Base-by-base conservation (phyloP, 2,888 invertebrate genomes). In the Myopa tessellatipennis region DNA sequence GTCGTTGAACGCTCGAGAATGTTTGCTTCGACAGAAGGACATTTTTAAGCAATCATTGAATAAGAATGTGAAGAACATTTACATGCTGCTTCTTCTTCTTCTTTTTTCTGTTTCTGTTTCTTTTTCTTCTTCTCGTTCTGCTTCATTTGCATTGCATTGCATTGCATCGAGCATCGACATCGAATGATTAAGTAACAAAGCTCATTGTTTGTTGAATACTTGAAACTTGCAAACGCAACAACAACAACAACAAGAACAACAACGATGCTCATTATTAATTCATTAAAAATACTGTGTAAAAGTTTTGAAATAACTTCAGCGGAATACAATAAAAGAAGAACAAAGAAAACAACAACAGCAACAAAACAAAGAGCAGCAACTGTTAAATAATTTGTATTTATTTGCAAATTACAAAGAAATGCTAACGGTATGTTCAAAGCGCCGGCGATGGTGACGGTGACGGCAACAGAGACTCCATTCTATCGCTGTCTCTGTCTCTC, bases 1-100 rank as follows among this genome's bases (percentile, higher is more conserved):
- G 75, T 75, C 75, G 68, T 60, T 75, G 69, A 75, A 75, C 75
- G 75, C 60, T 60, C 34, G 40, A 69, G 75, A 75, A 75, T 75
- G 75, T 50, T 75, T 68, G 26, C 60, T 34, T 18, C 6, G 38
- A 38, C 75, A 75, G 75, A 75, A 75, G 60, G 69, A 75, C 69
- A 69, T 67, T 38, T 52, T 52, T 58, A 50, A 52, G 65, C 55
- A 8, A 50, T 8, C 60, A 60, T 45, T 10, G 45, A 45, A 45
- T 45, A 45, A 45, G 45, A 45, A 60, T 60, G 60, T 60, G 5
- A 16, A 60, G 45, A 45, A 10, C 45, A 45, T 45, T 45, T 45
- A 45, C 45, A 45, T 10, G 45, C 45, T 45, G 3, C n/a, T 55
- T 5, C 55, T 1, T 1, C 55, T 55, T 55, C 55, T 16, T 55